These are phyloP conservation scores for Sardina pilchardus DNA, from an alignment of 2,113 vertebrate species.

Conservation along the genomic window DNA sequence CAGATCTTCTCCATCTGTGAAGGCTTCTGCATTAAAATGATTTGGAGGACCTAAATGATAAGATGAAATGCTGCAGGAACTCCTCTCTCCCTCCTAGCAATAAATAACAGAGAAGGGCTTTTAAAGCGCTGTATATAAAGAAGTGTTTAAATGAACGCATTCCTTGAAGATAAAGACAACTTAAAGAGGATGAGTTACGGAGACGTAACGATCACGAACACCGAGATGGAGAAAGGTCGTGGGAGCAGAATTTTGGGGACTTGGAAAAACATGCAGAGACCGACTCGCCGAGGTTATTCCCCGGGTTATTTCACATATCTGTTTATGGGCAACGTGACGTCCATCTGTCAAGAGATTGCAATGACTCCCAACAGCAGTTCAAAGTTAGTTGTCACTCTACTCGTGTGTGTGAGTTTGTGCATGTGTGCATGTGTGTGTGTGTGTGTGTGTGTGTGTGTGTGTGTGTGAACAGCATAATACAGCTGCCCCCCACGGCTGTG, in stretches of 20 bases:
- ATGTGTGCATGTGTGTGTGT: neutral
- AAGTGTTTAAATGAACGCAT: neutral
- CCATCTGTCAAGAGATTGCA: neutral
- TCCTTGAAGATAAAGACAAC: conserved; percentile 9
- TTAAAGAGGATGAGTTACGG: conserved; percentile 5
- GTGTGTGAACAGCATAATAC: neutral
- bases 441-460: neutral
- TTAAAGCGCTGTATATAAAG: conserved; percentile 12
- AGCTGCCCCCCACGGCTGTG: neutral
- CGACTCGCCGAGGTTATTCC: neutral
- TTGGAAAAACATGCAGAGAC: neutral
- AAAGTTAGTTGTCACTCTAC: neutral
- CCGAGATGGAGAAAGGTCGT: neutral
- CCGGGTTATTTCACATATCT: neutral
- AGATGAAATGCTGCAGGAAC: conserved; percentile 5
- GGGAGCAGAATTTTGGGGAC: neutral
- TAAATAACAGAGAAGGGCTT: neutral
- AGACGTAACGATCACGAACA: neutral
- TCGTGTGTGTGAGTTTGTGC: neutral
- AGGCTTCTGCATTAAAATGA: conserved; percentile 4
- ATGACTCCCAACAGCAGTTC: neutral
- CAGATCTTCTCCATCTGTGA: conserved; percentile 2
- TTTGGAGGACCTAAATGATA: conserved; percentile 16
- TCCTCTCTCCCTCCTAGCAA: neutral
- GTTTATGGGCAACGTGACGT: neutral